Evolutionary conservation across 2,888 invertebrate species (phyloP), one percentile per base, ranked within the genome.

Genomic region (Ditula angustiorana): DNA sequence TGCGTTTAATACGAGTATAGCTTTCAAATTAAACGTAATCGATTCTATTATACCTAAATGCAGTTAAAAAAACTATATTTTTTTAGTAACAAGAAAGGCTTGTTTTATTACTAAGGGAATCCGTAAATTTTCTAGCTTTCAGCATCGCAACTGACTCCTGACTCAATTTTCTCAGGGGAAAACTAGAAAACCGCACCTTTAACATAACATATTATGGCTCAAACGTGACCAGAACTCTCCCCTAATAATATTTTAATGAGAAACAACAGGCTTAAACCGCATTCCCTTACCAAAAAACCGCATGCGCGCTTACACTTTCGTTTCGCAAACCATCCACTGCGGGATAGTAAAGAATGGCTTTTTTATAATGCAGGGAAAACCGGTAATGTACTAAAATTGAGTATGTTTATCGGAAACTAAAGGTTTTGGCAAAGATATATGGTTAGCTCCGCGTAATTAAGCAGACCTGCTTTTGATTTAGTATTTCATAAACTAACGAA

Each of bases 161-260:
- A 28, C 16, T 11, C 11, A 30, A 30, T 50, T 30, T 30, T 19
- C 50, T 16, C 19, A 21, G 19, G 21, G 19, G 10, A 2, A 23
- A 53, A 10, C 21, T 1, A 19, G 37, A 35, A 53, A 53, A 35
- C 23, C 53, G 13, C n/a, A 35, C n/a, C 52, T 33, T 46, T 30
- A 33, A 5, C 5, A 21, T 33, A 53, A 53, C 35, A 53, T 53
- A 35, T 53, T 53, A 23, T 16, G 8, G 11, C 52, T 11, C 23
- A 53, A 52, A 23, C 23, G 52, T 35, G 52, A 33, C 52, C 52
- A 53, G 52, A 23, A 35, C 52, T 21, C 52, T 35, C 35, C 52
- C 23, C 28, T 53, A 23, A 53, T 53, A 53, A 53, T 23, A 35
- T 13, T 24, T 23, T 53, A 53, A 53, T 53, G 53, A 35, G 53